Evolutionary conservation across 1,140 invertebrate genomes (phyloP).

Genomic region (Radopholus similis): DNA sequence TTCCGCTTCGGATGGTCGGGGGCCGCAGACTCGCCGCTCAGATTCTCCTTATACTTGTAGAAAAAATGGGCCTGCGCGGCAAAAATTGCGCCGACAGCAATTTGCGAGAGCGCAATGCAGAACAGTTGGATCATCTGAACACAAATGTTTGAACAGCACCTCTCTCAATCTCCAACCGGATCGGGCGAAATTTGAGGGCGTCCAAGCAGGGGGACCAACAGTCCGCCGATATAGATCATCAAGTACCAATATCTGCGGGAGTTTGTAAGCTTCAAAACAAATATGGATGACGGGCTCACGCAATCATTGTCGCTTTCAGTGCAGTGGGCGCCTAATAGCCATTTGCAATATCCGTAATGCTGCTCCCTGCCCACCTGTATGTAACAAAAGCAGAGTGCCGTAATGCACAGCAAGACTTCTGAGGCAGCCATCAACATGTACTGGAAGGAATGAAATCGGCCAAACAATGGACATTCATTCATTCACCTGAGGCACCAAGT

Average conservation of each 20-base stretch:
- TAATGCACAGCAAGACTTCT: constrained; percentile 5
- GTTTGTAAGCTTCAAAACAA: neutral
- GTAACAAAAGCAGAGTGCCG: constrained; percentile 11
- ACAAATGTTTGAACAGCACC: neutral
- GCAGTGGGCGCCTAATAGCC: constrained; percentile 10
- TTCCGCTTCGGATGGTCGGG: neutral
- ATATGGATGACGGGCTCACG: neutral
- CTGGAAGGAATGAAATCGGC: constrained; percentile 9
- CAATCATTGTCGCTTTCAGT: constrained; percentile 16
- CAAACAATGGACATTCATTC: neutral
- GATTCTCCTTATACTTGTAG: neutral
- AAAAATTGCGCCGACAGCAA: neutral
- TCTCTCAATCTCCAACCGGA: neutral
- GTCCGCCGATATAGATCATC: constrained; percentile 13
- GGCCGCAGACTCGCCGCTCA: neutral
- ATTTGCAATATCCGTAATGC: neutral
- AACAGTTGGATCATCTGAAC: neutral
- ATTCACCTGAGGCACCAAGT: no score
- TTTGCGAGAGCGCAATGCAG: neutral
- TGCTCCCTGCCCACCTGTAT: neutral
- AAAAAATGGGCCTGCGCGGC: neutral
- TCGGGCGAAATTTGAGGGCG: constrained; percentile 4
- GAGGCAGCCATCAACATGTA: constrained; percentile 7
- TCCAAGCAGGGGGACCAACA: constrained; percentile 2
- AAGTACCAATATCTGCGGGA: constrained; percentile 16